phyloP scores from a whole-genome alignment of 23 tunicate species.

The Oikopleura dioica region DNA sequence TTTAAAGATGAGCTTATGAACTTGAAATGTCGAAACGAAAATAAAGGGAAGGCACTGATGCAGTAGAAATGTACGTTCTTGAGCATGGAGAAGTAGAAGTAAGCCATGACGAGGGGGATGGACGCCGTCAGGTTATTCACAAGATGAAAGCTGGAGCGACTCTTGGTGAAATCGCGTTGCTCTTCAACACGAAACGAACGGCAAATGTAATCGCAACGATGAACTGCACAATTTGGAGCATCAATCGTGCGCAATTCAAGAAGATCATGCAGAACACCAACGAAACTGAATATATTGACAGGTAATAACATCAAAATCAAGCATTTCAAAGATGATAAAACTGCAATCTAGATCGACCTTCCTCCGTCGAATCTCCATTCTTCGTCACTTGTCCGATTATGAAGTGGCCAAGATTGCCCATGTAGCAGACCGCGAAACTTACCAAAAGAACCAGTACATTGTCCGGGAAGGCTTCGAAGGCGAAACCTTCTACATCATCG shows the following conservation, averaged over 20 bases:
- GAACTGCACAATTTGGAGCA: not conserved
- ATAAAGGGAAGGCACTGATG: constrained; percentile 8
- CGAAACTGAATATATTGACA: constrained; percentile 10
- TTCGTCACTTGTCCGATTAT: constrained; percentile 8
- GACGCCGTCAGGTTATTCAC: not conserved
- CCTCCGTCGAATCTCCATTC: not conserved
- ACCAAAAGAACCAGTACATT: not conserved
- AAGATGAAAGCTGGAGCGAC: not conserved
- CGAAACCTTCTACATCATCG: constrained; percentile 1
- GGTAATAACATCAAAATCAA: too few species aligned
- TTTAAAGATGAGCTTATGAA: too few species aligned
- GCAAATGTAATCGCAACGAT: not conserved
- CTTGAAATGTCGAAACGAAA: too few species aligned
- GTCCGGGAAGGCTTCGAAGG: not conserved
- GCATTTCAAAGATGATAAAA: too few species aligned
- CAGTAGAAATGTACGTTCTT: not conserved
- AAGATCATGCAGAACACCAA: constrained; percentile 9
- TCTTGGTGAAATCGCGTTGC: not conserved
- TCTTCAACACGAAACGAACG: constrained; percentile 6
- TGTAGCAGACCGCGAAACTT: constrained; percentile 10
- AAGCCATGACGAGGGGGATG: not conserved
- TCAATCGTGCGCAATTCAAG: not conserved
- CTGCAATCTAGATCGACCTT: constrained; percentile 11
- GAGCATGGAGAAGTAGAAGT: constrained; percentile 5
- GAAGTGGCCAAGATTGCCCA: constrained; percentile 12